Base-by-base conservation (phyloP, 2,888 invertebrate species). In the Bugula neritina region DNA sequence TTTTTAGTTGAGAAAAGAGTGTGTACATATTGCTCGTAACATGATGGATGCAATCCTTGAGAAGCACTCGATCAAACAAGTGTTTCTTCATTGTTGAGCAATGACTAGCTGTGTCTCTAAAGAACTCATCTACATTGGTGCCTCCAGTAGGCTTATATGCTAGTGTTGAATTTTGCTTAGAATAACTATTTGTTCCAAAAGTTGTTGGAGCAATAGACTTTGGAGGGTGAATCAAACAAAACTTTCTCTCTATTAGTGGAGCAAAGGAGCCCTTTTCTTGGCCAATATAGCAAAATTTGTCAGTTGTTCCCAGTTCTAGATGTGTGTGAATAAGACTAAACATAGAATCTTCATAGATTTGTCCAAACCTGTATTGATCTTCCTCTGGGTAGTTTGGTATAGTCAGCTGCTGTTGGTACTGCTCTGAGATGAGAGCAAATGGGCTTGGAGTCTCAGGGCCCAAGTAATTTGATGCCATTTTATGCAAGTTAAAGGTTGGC, bases 381-480 rank as follows among this genome's bases (percentile, higher is more conserved):
- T 73, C 69, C 25, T 76, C 76, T 0, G 74, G 73, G 52, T 77
- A 74, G 1, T 72, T 34, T 0, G 82, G 81, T 21, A 83, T 76
- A 10, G 74, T 73, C 71, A 77, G 76, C 21, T 74, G 75, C n/a
- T 75, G 73, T 71, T 79, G 79, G 72, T 79, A 79, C 35, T 76
- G 74, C 72, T 83, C 83, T 1, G 81, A 79, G 69, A 82, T 78
- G 3, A 81, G 81, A 25, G 82, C 71, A 54, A 81, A 77, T 5
- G 83, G 83, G 21, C 79, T 74, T 0, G 82, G 83, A 2, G 78
- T 77, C 72, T 83, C 83, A 0, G 83, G 83, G 27, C 83, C 82
- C n/a, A 82, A 75, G 69, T 78, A 73, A 71, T 73, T 70, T 34
- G 73, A 70, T 27, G 70, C 70, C 70, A 70, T 70, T 17, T 25